Evolutionary conservation across 2,888 invertebrate species (phyloP), one percentile per base, ranked within the genome.

Genomic region (Aspidapion aeneum): DNA sequence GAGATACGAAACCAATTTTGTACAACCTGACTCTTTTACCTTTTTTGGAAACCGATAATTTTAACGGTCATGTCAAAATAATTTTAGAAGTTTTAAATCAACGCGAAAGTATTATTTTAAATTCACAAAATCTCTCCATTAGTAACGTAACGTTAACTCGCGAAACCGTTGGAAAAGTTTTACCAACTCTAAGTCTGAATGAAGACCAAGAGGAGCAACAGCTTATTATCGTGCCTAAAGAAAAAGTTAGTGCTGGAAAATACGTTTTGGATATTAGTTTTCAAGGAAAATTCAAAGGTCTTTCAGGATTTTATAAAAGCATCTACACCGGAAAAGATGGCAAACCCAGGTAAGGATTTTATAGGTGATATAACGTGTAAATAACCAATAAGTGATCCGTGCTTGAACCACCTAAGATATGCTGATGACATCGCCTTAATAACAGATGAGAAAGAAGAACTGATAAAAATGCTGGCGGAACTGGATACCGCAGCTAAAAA

Each of bases 241-340:
- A 74, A 21, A 71, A 69, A 57, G 62, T 79, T 3, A 18, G 61
- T 58, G 73, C 60, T 76, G 81, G 70, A 16, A 79, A 80, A 62
- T 90, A 90, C 75, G 78, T 82, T 54, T 76, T 91, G 51, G 74
- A 78, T 58, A 81, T 92, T 55, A 77, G 84, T 48, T 93, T 88
- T 66, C 55, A 64, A 52, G 91, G 91, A 0, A 82, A 80, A 63
- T 80, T 90, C 72, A 83, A 83, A 18, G 86, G 86, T 69, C 86
- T 89, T 70, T 85, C 87, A 56, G 93, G 92, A 16, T 84, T 92
- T 62, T 93, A 93, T 77, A 83, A 85, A 71, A 91, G 91, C 68
- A 82, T 81, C 2, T 87, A 91, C 69, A 68, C 66, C 19, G 60
- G 19, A 9, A 3, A 35, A 12, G 59, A 59, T 49, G 69, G 70